phyloP scores from a whole-genome alignment of 2,888 invertebrate species.

The Lamellibrachia satsuma region DNA sequence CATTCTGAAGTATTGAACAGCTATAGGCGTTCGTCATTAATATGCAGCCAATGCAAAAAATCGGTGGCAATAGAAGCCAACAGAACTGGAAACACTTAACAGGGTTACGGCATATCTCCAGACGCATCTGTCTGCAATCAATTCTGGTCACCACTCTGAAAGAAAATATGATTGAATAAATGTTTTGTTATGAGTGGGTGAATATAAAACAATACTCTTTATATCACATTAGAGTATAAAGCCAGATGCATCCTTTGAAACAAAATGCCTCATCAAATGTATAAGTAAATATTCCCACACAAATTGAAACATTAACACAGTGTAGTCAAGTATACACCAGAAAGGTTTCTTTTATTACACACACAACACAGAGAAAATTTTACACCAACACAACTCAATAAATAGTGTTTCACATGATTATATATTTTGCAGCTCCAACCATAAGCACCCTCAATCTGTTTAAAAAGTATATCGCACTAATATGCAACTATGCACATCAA shows the following conservation, averaged over 20 bases:
- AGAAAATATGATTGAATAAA: too few species aligned
- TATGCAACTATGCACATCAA: neutral
- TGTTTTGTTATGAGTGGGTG: too few species aligned
- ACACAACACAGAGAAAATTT: neutral
- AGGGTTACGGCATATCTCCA: too few species aligned
- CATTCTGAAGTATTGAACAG: neutral
- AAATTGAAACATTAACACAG: neutral
- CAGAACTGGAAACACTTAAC: too few species aligned
- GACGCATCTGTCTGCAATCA: too few species aligned
- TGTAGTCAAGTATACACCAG: neutral
- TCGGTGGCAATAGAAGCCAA: too few species aligned
- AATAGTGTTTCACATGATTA: conserved; percentile 17
- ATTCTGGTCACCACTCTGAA: too few species aligned
- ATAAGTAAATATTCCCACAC: neutral
- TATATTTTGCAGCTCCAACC: neutral
- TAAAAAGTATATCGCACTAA: neutral
- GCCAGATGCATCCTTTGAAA: neutral
- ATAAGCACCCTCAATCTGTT: conserved; percentile 13
- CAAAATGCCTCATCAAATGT: neutral
- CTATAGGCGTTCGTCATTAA: neutral
- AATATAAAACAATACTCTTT: too few species aligned
- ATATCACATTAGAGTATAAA: neutral
- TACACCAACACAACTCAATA: conserved; percentile 12
- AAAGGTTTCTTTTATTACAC: neutral
- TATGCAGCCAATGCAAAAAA: neutral